Percentiles rank a stretch among this genome's conserved stretches.
Conservation (phyloP, 2,113 vertebrate genomes). For the Tragelaphus buxtoni region DNA sequence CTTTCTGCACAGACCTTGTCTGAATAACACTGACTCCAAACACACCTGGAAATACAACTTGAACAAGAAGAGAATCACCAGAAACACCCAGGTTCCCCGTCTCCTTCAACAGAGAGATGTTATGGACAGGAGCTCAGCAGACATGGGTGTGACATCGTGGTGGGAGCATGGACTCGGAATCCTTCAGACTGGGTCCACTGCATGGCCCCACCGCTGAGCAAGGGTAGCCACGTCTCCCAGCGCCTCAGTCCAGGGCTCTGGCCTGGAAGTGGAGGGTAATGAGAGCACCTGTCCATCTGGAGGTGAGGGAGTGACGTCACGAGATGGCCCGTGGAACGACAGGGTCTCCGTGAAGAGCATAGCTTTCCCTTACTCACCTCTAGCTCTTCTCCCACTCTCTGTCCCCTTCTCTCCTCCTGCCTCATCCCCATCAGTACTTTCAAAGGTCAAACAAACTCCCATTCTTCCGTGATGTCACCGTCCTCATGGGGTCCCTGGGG, state of each 20-base stretch:
- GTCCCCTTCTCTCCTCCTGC: background rate
- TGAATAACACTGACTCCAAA: background rate
- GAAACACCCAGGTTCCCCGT: background rate
- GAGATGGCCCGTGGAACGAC: background rate
- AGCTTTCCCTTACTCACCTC: no score
- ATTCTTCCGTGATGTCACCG: accelerated
- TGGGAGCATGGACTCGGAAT: background rate
- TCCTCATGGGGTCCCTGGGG: background rate
- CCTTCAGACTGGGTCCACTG: background rate
- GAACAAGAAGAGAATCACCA: background rate
- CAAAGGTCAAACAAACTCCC: background rate
- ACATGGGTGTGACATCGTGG: background rate
- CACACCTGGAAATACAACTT: background rate
- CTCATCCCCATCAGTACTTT: background rate
- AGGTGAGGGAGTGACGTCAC: background rate
- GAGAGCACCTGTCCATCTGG: background rate
- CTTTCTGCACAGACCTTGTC: background rate
- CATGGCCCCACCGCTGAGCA: background rate
- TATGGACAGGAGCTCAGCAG: background rate
- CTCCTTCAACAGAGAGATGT: background rate
- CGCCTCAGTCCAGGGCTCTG: background rate
- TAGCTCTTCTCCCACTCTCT: background rate
- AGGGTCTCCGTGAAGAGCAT: background rate
- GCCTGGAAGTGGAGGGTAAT: background rate
- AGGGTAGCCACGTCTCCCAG: no score